A percentile compares a stretch with the other conserved stretches of the same genome.
Conservation (phyloP, 2,113 vertebrate species). For the Acanthisitta chloris region DNA sequence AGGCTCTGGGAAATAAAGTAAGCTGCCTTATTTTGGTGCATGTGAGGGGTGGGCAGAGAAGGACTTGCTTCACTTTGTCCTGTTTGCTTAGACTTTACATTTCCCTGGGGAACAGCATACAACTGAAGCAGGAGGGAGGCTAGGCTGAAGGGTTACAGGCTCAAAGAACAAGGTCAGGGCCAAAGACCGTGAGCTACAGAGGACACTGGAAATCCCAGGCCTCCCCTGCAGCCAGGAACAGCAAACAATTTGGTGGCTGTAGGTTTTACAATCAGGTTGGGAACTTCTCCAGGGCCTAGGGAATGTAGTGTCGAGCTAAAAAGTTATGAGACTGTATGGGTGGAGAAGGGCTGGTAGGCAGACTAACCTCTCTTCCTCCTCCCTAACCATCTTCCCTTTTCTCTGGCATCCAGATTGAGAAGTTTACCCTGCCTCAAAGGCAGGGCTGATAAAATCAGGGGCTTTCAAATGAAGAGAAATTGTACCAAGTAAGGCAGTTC, state of each 20-base stretch:
- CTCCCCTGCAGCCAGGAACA: not conserved
- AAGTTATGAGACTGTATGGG: not conserved
- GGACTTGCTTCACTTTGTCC: not conserved
- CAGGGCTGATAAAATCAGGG: slow-evolving; percentile 49
- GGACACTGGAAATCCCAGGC: slow-evolving; percentile 4
- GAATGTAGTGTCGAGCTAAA: not conserved
- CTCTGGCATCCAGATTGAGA: not conserved
- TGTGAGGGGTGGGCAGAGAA: not conserved
- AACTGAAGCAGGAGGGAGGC: not conserved
- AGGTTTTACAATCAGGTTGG: not conserved
- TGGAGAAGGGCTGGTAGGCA: not conserved
- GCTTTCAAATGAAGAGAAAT: slow-evolving; percentile 37
- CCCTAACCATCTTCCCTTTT: not conserved
- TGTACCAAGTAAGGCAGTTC: not conserved
- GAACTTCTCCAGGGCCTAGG: not conserved
- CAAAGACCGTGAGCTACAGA: not conserved
- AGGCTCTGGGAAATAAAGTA: not conserved
- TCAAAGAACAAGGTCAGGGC: slow-evolving; percentile 2
- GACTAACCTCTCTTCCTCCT: not conserved
- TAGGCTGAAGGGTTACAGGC: not conserved
- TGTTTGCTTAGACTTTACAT: not conserved
- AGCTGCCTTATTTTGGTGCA: not conserved
- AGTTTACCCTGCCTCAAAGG: slow-evolving; percentile 8
- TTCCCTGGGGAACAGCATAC: not conserved
- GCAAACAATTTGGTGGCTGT: not conserved